Percentiles rank a stretch among this genome's conserved stretches.
These are phyloP conservation scores for Cebus imitator DNA, from an alignment of 2,113 vertebrate species.

Conservation along the genomic window DNA sequence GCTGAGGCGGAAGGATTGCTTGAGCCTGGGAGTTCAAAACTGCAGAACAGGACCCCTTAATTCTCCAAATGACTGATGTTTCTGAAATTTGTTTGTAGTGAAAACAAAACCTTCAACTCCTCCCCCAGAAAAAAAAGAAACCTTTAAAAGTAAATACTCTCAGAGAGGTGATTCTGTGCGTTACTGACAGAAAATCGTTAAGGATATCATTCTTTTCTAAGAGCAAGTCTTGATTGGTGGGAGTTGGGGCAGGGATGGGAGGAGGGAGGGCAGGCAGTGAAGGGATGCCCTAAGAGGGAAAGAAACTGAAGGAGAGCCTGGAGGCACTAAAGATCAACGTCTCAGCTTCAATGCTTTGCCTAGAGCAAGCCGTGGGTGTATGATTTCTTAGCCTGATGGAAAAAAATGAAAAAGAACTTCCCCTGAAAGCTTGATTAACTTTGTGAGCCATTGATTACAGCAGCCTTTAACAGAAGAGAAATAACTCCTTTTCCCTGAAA, in stretches of 20 bases:
- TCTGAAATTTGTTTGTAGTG: conserved; percentile 1
- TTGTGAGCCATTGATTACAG: not conserved
- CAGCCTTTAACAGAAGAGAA: not conserved
- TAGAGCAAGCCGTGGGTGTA: not conserved
- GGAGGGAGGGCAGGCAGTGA: not conserved
- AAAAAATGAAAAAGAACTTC: conserved; percentile 8
- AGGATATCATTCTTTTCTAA: not conserved
- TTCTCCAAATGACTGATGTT: not conserved
- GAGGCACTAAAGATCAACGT: not conserved
- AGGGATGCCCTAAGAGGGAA: not conserved
- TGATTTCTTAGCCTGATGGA: not conserved
- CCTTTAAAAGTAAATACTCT: not conserved
- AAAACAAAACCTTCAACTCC: conserved; percentile 32
- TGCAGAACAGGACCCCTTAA: not conserved
- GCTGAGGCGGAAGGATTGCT: too few species aligned
- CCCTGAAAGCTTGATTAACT: conserved; percentile 47
- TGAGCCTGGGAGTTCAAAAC: too few species aligned
- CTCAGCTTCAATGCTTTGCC: not conserved
- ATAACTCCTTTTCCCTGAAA: not conserved
- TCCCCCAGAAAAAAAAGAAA: not conserved
- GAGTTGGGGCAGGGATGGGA: not conserved
- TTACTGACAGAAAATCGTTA: not conserved
- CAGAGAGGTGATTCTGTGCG: not conserved
- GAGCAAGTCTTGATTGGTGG: not conserved
- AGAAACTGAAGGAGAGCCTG: not conserved